phyloP scores from a whole-genome alignment of 2,113 vertebrate genomes.

The Calonectris borealis region DNA sequence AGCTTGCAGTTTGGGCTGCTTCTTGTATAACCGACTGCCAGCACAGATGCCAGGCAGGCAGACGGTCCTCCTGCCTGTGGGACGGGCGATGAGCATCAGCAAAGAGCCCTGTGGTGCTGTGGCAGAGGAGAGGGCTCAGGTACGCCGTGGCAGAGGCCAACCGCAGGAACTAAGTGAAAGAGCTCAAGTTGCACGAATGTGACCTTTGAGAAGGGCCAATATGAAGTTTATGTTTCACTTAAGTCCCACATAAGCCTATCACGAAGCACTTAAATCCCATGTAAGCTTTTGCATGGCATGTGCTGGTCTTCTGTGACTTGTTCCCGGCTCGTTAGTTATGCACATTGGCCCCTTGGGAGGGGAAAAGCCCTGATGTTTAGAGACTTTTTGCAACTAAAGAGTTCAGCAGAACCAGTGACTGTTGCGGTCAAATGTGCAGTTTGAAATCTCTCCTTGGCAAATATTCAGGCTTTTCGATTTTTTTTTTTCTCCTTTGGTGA shows the following conservation, averaged over 20 bases:
- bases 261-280: slow-evolving; percentile 41
- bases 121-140: neutral
- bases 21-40: neutral
- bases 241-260: slow-evolving; percentile 25
- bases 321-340: neutral
- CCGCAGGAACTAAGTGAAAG: neutral
- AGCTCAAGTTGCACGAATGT: neutral
- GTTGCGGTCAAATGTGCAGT: neutral
- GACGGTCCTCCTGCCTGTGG: neutral
- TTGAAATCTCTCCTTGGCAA: slow-evolving; percentile 38
- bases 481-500: neutral
- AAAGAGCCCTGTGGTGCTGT: neutral
- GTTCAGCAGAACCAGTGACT: slow-evolving; percentile 9
- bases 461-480: neutral
- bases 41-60: neutral
- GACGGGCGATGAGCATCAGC: neutral
- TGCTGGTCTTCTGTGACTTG: slow-evolving; percentile 1
- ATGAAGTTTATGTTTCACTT: slow-evolving; percentile 41
- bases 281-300: slow-evolving; percentile 24
- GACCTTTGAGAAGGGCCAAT: slow-evolving; percentile 5
- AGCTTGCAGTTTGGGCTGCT: neutral
- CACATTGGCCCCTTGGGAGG: neutral
- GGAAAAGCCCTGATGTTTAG: neutral
- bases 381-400: slow-evolving; percentile 20
- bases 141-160: rapidly evolving